Base-by-base conservation (phyloP, 2,888 invertebrate genomes). In the Rhagonycha lutea region DNA sequence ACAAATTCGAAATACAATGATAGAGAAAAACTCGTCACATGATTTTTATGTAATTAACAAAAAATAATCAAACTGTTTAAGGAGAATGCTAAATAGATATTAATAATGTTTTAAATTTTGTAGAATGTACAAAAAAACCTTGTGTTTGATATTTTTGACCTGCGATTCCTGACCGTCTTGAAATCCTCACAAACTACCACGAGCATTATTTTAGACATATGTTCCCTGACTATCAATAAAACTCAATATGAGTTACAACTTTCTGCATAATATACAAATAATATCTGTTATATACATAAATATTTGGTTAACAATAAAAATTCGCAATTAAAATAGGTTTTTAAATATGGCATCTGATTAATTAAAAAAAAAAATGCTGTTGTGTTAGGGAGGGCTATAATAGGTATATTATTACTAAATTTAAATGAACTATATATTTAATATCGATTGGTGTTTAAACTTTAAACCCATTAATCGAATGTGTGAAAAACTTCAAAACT, bases 241-340 rank as follows among this genome's bases (percentile, higher is more conserved):
- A 71, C 79, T 79, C 79, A 80, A 80, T 80, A 73, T 79, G 79
- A 79, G 80, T 71, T 77, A 80, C 68, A 75, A 23, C 65, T 69
- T 69, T 73, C 47, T 72, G 63, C 63, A 62, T 67, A 69, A 68
- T 67, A 71, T 75, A 69, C 69, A 72, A 69, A 72, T 75, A 61
- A 65, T 73, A 75, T 70, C 26, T 71, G 32, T 67, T 71, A 78
- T 70, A 12, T 75, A 78, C 74, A 78, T 77, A 74, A 74, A 75
- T 74, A 70, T 77, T 78, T 78, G 75, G 78, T 75, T 78, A 75
- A 73, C 69, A 67, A 61, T 71, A 77, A 75, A 72, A 10, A 65
- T 32, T 29, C 18, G n/a, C n/a, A 47, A n/a, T 47, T 47, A 47
- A 47, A 47, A 47, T 47, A 47, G 12, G 7, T 47, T 7, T 26